Base-by-base conservation (phyloP, 2,888 invertebrate species). In the Himalopsyche kuldschensis region DNA sequence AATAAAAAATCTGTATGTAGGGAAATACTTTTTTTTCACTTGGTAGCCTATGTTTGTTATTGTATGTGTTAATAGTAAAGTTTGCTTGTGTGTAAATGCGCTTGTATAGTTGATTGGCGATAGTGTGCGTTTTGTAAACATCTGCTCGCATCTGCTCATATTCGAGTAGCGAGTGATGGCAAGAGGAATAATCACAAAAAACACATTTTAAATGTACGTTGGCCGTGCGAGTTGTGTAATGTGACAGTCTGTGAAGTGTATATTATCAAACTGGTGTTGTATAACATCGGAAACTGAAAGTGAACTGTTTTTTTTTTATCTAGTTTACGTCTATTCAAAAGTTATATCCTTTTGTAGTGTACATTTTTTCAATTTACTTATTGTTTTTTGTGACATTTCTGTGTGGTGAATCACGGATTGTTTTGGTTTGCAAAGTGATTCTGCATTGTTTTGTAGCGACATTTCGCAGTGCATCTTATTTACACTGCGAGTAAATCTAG, bases 251-350 rank as follows among this genome's bases (percentile, higher is more conserved):
- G 82, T 47, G 69, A 69, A 75, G 69, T 79, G 20, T 69, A 69
- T 46, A 55, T 47, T 27, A 5, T 47, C 78, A 35, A 55, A 35
- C 79, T 75, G 48, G 78, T 48, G 79, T 79, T 82, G 76, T 48
- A 82, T 79, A 82, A 82, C 47, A 35, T 76, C 48, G 30, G 82
- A 82, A 82, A 82, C 75, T 79, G 82, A 82, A 82, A 82, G 82
- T 82, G 82, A 48, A 17, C 75, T 35, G 81, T 77, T 55, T 81
- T 77, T 32, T 77, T 55, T 81, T 77, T 32, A 30, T 48, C 20
- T 47, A 75, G 31, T 79, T 79, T 55, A 8, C 24, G 27, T 27
- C 30, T 24, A 32, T 46, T 46, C 35, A 35, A 47, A 31, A 41
- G 75, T 48, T 82, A 27, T 35, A 76, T 77, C 55, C 41, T 55